Evolutionary conservation across 2,888 invertebrate species (phyloP), one percentile per base, ranked within the genome.

Genomic region (Agonum fuliginosum): DNA sequence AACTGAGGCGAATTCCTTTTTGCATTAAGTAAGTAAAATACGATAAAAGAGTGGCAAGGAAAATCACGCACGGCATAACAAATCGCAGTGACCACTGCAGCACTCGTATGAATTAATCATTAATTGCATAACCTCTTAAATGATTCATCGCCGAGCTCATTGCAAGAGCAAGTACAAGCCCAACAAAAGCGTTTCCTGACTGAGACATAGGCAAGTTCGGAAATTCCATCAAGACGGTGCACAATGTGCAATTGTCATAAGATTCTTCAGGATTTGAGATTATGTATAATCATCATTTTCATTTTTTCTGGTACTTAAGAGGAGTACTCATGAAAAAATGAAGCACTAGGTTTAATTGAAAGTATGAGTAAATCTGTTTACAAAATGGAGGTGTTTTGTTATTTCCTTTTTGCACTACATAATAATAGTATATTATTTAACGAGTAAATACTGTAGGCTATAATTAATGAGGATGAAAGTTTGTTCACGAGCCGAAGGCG

Each of bases 71-170:
- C 19, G n/a, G 30, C 12, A 4, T 12, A 14, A 14, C 10, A 30
- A 14, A 8, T 19, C 30, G 20, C 34, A 65, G 14, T 41, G 67
- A 67, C 43, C 37, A 37, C 41, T 67, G 19, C n/a, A n/a, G n/a
- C n/a, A n/a, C 41, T 22, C 24, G 12, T 37, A 71, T 75, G 75
- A 75, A 75, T 75, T 75, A 75, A 75, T 75, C 75, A 75, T 75
- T 65, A 75, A 75, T 75, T 75, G 67, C 75, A 75, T 75, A 75
- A 75, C 48, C 48, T 75, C 27, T 34, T 54, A 67, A 65, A 75
- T 75, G 75, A 75, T 43, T 75, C 75, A 75, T 75, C 65, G 24
- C 14, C 19, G 27, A 27, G n/a, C 43, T 43, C 43, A 20, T 17
- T 8, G 69, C 69, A 5, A n/a, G 22, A 20, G 22, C 41, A n/a